Base-by-base conservation (phyloP, 2,797 vertebrate species). In the Onychomys leucogaster region DNA sequence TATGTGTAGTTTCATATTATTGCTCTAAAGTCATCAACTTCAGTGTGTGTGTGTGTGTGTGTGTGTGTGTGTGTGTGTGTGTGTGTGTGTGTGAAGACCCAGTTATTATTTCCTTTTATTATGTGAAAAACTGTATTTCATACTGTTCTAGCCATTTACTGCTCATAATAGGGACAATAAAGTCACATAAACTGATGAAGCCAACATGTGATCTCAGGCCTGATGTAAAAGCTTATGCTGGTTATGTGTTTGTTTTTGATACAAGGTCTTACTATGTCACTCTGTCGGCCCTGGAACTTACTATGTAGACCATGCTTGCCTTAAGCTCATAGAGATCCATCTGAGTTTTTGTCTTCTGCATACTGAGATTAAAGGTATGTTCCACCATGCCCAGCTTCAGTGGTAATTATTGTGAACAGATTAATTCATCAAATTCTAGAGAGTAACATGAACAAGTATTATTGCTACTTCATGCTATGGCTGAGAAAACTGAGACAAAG, bases 401-500 rank as follows among this genome's bases (percentile, higher is more conserved):
- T 78, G 52, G 59, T 37, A 77, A 90, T 12, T 69, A 13, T 25
- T 92, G 0, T 65, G 21, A 11, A 32, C 4, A 69, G 49, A 90
- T 11, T 57, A 87, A 73, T 59, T 80, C 25, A 84, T 75, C 92
- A 87, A 84, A 91, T 73, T 90, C 27, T 92, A 59, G 83, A 86
- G 93, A 67, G 6, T 83, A 32, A 16, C 41, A 65, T 19, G 6
- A 84, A 25, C 2, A 27, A n/a, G 0, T 78, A 14, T 32, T 67
- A 32, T 19, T 57, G 67, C 37, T 75, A 25, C 5, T 2, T 89
- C 8, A 90, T 75, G 94, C 86, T 73, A n/a, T 10, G 94, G 11
- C 27, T 75, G 10, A 88, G 34, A 63, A 91, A 75, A 57, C 55
- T 67, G 80, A 89, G 19, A 0, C 16, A 49, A 13, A 65, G 37